Evolutionary conservation across 2,888 invertebrate genomes (phyloP).

Genomic region (Imbricaverruca yamaguchii): DNA sequence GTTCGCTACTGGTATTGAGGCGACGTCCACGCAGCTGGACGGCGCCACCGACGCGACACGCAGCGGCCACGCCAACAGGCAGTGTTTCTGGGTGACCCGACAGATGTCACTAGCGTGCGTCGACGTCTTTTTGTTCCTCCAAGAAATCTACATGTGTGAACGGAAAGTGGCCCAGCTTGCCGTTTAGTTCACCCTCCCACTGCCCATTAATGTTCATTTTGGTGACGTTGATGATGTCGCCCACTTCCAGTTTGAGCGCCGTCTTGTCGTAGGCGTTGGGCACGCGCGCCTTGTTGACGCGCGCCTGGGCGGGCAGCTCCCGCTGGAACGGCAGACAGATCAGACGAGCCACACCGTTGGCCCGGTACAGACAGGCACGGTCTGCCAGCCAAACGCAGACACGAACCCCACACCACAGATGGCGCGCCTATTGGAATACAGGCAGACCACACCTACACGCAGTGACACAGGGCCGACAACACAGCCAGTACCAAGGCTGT

Average conservation of each 20-base stretch:
- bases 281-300: conserved; percentile 85
- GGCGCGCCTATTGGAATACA: too few species aligned
- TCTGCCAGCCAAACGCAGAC: too few species aligned
- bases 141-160: conserved; percentile 96
- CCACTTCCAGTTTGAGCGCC: conserved; percentile 87
- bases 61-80: not conserved
- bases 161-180: conserved; percentile 82
- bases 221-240: conserved; percentile 88
- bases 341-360: too few species aligned
- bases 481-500: too few species aligned
- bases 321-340: not conserved
- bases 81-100: not conserved
- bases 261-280: conserved; percentile 97
- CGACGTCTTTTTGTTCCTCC: conserved; percentile 47
- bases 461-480: too few species aligned
- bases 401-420: too few species aligned
- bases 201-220: conserved; percentile 97
- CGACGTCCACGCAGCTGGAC: too few species aligned
- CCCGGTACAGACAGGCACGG: too few species aligned
- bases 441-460: too few species aligned
- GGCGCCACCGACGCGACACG: not conserved
- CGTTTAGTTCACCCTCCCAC: conserved; percentile 94
- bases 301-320: conserved; percentile 82
- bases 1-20: too few species aligned
- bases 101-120: conserved; percentile 4